Evolutionary conservation across 2,113 vertebrate species (phyloP), one percentile per base, ranked within the genome.

Genomic region (Trichomycterus rosablanca): DNA sequence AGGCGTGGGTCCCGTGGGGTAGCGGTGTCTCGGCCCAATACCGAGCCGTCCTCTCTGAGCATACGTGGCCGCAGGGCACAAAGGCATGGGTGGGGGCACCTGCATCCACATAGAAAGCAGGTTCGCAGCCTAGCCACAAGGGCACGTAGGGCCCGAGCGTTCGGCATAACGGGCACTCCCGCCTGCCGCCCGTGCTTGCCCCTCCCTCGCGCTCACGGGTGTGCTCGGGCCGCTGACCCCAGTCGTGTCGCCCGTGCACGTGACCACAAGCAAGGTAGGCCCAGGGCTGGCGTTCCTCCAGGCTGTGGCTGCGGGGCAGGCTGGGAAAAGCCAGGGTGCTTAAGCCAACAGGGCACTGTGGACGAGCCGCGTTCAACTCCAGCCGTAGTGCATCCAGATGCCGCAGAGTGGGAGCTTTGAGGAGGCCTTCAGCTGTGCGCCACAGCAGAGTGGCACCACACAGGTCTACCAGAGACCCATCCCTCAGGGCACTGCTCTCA

Each of bases 281-380:
- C 95, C 95, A 98, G 1, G 95, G 95, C 87, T 97, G 95, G 60
- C 95, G 95, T 74, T 99, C 95, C 71, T 97, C 95, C n/a, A 98
- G 92, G 76, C 93, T 95, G 67, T 97, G 93, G 45, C 95, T 96
- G 67, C 91, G 86, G 32, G 85, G 91, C 74, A 97, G 88, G 82
- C 94, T 97, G 82, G 96, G 96, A 78, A 99, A 98, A 11, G 93
- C 96, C 76, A 99, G 66, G 1, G 96, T 97, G 84, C 94, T 99
- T 54, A 99, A 84, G 49, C 96, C 95, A 5, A 99, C 95, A 0
- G 96, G 96, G 50, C 96, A 99, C 89, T 99, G 96, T 0, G 96
- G 95, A 3, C 95, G 70, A 0, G 93, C 93, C 0, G 95, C 95
- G 0, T 99, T 99, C 15, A 99, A 92, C 83, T 99, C 96, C 82